Percentiles rank a stretch among this genome's conserved stretches.
These are phyloP conservation scores for Sula dactylatra DNA, from an alignment of 2,113 vertebrate species.

Conservation along the genomic window DNA sequence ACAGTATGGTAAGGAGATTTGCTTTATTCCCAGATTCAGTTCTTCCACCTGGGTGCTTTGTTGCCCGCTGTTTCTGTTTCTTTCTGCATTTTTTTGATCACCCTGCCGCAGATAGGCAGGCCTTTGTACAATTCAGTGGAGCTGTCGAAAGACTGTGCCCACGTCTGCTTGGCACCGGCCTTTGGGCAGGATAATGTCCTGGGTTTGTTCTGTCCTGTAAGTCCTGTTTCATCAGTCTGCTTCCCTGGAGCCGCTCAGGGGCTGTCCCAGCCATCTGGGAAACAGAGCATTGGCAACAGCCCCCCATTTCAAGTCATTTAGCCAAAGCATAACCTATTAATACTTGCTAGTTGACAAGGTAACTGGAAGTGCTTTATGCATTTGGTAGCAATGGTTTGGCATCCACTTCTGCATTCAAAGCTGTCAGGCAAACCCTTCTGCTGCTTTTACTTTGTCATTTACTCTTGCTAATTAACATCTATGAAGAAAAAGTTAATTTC, in stretches of 20 bases:
- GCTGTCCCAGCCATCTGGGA: neutral
- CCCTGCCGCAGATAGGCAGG: neutral
- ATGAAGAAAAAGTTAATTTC: neutral
- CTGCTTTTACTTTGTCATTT: neutral
- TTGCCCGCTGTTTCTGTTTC: neutral
- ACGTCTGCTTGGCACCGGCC: neutral
- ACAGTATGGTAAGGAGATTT: neutral
- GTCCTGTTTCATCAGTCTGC: neutral
- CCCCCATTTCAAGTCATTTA: neutral
- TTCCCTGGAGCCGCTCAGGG: neutral
- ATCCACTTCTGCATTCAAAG: neutral
- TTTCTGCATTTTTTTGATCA: neutral
- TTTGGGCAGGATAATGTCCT: neutral
- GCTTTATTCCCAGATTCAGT: neutral
- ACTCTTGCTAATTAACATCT: neutral
- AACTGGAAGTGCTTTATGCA: neutral
- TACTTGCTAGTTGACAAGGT: neutral
- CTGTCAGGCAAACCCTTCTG: neutral
- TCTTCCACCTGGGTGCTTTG: neutral
- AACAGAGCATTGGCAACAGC: neutral
- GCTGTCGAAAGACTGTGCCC: fast-evolving
- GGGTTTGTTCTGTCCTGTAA: neutral
- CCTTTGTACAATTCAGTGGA: neutral
- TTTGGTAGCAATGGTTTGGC: neutral
- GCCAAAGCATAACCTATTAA: neutral